Evolutionary conservation across 2,888 invertebrate genomes (phyloP).

Genomic region (Neoscelio sp.): DNA sequence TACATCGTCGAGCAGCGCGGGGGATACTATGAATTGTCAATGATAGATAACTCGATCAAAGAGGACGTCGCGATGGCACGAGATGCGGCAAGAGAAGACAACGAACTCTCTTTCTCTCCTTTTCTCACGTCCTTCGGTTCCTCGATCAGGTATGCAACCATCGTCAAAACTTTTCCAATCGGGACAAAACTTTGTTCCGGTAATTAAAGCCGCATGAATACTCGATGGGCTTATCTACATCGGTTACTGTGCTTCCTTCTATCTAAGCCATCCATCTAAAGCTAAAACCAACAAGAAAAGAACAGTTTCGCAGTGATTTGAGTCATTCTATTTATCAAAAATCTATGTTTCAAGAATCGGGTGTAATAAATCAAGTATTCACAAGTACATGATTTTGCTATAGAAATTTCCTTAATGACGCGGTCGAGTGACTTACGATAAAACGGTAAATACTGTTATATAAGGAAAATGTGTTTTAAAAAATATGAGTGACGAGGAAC

Average conservation of each 20-base stretch:
- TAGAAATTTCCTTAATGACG: too few relatives aligned
- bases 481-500: too few relatives aligned
- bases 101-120: conserved; percentile 36
- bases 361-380: too few relatives aligned
- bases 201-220: conserved; percentile 82
- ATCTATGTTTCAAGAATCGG: neutral
- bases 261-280: conserved; percentile 60
- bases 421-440: too few relatives aligned
- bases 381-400: too few relatives aligned
- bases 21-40: conserved; percentile 75
- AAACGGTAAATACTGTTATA: too few relatives aligned
- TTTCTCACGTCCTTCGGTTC: conserved; percentile 57
- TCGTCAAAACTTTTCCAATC: conserved; percentile 82
- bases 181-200: conserved; percentile 81
- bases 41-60: conserved; percentile 78
- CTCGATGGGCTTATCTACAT: conserved; percentile 78
- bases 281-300: conserved; percentile 53
- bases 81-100: conserved; percentile 39
- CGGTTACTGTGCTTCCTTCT: conserved; percentile 62
- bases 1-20: conserved; percentile 61
- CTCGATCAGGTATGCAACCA: conserved; percentile 80
- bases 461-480: too few relatives aligned
- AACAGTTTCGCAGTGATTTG: conserved; percentile 19
- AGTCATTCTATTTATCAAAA: conserved; percentile 12
- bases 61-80: conserved; percentile 64